Evolutionary conservation across 2,797 vertebrate species (phyloP).

Genomic region (Enteromius trimaculatus): DNA sequence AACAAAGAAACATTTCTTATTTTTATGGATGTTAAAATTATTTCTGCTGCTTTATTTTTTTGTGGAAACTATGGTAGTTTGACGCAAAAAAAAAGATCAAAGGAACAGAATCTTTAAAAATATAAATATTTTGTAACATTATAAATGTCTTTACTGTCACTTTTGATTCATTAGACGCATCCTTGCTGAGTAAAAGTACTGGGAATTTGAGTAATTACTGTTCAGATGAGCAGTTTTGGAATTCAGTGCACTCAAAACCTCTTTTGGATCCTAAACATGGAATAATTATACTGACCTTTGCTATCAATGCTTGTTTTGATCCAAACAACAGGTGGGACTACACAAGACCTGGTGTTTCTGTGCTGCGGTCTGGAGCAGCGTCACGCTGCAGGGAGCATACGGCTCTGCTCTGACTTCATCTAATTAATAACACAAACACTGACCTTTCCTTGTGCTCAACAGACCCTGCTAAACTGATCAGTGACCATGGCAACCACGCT

Average conservation of each 20-base stretch:
- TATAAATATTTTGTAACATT: neutral
- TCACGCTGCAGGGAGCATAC: neutral
- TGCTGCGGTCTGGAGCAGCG: slow-evolving; percentile 13
- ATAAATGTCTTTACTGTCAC: neutral
- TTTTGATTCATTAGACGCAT: neutral
- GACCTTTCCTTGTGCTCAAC: slow-evolving; percentile 56
- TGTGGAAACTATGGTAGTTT: neutral
- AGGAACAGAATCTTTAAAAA: neutral
- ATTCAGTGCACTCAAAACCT: neutral
- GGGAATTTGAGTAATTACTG: neutral
- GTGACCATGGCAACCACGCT: slow-evolving; percentile 62
- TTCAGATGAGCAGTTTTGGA: neutral
- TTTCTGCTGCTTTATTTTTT: neutral
- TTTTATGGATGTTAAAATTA: neutral
- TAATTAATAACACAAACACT: slow-evolving; percentile 68
- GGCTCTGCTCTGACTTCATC: slow-evolving; percentile 59
- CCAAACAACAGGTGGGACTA: neutral
- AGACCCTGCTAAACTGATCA: slow-evolving; percentile 66
- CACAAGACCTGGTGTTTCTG: neutral
- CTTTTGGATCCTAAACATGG: neutral
- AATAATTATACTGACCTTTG: neutral
- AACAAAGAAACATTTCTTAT: neutral
- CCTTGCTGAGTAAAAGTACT: neutral
- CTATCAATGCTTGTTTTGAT: neutral
- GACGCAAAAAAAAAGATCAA: neutral